Percentiles rank a stretch among this genome's conserved stretches.
These are phyloP conservation scores for Corythoichthys intestinalis DNA, from an alignment of 2,113 vertebrate genomes.

Conservation along the genomic window DNA sequence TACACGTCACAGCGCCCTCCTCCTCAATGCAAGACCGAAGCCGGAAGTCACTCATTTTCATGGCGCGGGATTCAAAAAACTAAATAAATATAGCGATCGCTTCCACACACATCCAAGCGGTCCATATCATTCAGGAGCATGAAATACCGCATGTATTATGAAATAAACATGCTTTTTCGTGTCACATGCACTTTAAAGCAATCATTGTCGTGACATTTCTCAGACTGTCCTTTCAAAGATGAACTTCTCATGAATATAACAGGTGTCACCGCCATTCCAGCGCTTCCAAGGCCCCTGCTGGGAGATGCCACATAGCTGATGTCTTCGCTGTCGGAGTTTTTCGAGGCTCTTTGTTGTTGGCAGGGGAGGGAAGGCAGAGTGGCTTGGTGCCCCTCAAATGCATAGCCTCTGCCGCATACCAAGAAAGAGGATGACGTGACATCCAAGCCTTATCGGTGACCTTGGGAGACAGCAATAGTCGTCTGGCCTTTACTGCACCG, in stretches of 20 bases:
- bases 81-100: too few relatives aligned
- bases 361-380: slow-evolving; percentile 17
- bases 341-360: slow-evolving; percentile 28
- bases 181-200: too few relatives aligned
- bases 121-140: too few relatives aligned
- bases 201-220: background rate
- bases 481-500: slow-evolving; percentile 43
- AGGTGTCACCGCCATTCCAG: slow-evolving; percentile 42
- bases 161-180: too few relatives aligned
- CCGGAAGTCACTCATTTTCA: too few relatives aligned
- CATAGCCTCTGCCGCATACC: slow-evolving; percentile 31
- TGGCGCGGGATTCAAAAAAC: too few relatives aligned
- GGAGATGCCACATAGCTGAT: slow-evolving; percentile 37
- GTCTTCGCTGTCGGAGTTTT: slow-evolving; percentile 38
- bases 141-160: too few relatives aligned
- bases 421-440: slow-evolving; percentile 35
- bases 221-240: background rate
- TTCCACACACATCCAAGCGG: too few relatives aligned
- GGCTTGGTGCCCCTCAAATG: slow-evolving; percentile 29
- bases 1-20: too few relatives aligned
- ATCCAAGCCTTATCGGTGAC: slow-evolving; percentile 49
- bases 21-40: too few relatives aligned
- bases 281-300: slow-evolving; percentile 28
- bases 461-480: slow-evolving; percentile 52
- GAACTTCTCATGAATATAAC: slow-evolving; percentile 26